Conservation (phyloP, 2,888 invertebrate species). For the Agrochola circellaris region DNA sequence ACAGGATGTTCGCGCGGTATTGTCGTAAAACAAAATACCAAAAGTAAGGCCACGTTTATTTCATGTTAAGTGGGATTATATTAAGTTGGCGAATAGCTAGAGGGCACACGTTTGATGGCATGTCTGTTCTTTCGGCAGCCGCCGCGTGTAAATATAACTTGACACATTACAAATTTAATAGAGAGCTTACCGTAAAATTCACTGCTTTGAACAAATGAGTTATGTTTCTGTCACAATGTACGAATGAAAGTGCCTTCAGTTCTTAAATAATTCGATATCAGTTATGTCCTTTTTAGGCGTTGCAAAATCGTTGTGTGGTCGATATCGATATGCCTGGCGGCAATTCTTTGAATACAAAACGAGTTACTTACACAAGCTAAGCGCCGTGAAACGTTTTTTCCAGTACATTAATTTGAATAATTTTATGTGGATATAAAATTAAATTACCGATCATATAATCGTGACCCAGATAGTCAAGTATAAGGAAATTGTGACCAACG, state of each 20-base stretch:
- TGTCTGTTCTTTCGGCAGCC: conserved; percentile 69
- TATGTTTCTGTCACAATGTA: conserved; percentile 33
- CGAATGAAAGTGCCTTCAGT: conserved; percentile 17
- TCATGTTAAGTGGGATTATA: conserved; percentile 68
- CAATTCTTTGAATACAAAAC: conserved; percentile 45
- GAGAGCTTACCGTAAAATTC: conserved; percentile 63
- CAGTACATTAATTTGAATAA: conserved; percentile 56
- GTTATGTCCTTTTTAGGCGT: conserved; percentile 27
- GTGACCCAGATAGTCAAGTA: conserved; percentile 62
- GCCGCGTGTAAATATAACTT: conserved; percentile 69
- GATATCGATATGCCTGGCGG: conserved; percentile 13
- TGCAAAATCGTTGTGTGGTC: conserved; percentile 39
- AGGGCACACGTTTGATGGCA: conserved; percentile 64
- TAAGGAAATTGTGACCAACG: conserved; percentile 70
- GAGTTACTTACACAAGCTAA: conserved; percentile 60
- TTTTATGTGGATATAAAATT: conserved; percentile 55
- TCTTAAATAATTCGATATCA: conserved; percentile 22
- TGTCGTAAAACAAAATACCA: conserved; percentile 70
- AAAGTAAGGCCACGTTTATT: conserved; percentile 67
- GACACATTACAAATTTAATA: conserved; percentile 71
- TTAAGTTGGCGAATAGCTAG: conserved; percentile 68
- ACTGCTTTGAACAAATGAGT: conserved; percentile 59
- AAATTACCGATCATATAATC: conserved; percentile 53
- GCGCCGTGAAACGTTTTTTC: conserved; percentile 45
- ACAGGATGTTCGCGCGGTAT: conserved; percentile 69